Base-by-base conservation (phyloP, 2,888 invertebrate species). In the Podabrus alpinus region DNA sequence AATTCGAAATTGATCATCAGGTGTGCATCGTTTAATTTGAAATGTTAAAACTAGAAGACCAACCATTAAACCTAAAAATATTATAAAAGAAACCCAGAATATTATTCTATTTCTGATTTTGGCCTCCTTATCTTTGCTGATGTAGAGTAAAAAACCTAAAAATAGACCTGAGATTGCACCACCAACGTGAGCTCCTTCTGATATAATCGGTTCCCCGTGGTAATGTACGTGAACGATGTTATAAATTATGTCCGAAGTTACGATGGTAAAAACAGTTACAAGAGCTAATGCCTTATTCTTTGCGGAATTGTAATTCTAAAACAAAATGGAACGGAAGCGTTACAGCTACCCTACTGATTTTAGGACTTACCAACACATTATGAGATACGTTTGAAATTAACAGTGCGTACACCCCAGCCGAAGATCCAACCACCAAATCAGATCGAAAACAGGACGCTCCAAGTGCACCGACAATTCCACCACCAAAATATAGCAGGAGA, bases 351-450 rank as follows among this genome's bases (percentile, higher is more conserved):
- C 19, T 2, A n/a, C 9, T 13, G n/a, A 19, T 19, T n/a, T n/a
- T 15, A 10, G n/a, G 68, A 83, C 86, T 87, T 86, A 92, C 92
- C 88, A 95, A 88, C 83, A 93, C 89, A 79, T 96, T 92, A 87
- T 97, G 95, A 68, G 97, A 92, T 72, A 97, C 88, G 86, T 97
- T 95, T 77, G 97, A 95, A 69, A 95, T 93, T 77, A 97, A 90
- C 79, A 97, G 88, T 19, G 96, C 94, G 86, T 97, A 97, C 72
- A 97, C 95, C 9, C 97, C 97, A 1, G 95, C 97, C 0, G 96
- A 96, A 59, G 97, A 95, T 16, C 97, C 97, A 67, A 96, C 93
- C 80, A 97, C 91, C 82, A 92, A 91, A 75, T 94, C 92, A 21
- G 94, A 94, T 86, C 94, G 93, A 83, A 94, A 89, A 72, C 93